Percentiles rank a stretch among this genome's conserved stretches.
Conservation (phyloP, 2,113 vertebrate species). For the Melozone crissalis region DNA sequence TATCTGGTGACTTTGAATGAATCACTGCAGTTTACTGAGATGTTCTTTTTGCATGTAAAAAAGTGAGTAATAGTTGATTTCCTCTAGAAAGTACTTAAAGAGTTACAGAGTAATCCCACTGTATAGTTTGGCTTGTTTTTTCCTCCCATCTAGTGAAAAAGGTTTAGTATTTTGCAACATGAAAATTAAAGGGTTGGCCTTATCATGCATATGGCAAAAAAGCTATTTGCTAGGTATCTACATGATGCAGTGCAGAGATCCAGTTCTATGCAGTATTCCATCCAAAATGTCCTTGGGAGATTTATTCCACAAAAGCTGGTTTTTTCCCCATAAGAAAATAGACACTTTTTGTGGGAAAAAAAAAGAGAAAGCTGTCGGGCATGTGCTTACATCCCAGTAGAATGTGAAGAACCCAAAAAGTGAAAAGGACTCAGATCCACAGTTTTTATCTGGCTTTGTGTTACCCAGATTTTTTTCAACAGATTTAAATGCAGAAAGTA, state of each 20-base stretch:
- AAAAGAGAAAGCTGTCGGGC: not conserved
- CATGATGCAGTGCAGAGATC: fast-evolving
- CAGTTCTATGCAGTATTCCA: not conserved
- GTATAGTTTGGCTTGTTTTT: not conserved
- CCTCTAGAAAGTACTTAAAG: not conserved
- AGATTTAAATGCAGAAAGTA: not conserved
- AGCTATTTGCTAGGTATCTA: not conserved
- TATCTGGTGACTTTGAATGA: not conserved
- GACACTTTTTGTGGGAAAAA: not conserved
- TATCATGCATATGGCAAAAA: not conserved
- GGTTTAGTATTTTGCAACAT: not conserved
- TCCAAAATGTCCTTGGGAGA: not conserved
- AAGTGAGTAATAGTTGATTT: not conserved
- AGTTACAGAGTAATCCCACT: not conserved
- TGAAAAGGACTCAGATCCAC: not conserved
- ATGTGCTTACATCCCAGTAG: not conserved
- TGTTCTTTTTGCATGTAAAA: not conserved
- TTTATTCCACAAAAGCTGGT: not conserved
- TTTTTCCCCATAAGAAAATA: not conserved
- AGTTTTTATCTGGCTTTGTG: not conserved
- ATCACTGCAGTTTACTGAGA: not conserved
- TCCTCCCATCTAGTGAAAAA: not conserved
- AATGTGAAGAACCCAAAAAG: not conserved
- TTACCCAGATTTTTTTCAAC: not conserved
- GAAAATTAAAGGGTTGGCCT: not conserved